These are phyloP conservation scores for Nixonia krombeini DNA, from an alignment of 1,140 invertebrate species.

Conservation along the genomic window DNA sequence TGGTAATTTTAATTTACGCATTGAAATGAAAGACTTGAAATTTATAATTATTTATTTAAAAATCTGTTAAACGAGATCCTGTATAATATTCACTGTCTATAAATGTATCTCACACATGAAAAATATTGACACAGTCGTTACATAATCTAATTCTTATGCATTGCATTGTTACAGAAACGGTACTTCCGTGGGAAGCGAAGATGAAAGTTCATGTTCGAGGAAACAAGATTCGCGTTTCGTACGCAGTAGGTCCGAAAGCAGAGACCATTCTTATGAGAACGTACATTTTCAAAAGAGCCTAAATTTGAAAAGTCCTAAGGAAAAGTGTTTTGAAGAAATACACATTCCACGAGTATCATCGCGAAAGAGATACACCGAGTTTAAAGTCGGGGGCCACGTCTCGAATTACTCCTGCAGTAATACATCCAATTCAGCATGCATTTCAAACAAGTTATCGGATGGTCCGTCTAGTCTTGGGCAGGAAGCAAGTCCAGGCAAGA, in stretches of 20 bases:
- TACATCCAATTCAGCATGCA: conserved; percentile 22
- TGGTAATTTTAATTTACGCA: no score
- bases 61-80: not conserved
- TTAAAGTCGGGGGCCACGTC: conserved; percentile 61
- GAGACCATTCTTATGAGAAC: conserved; percentile 53
- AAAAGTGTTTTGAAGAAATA: conserved; percentile 57
- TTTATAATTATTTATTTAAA: not conserved
- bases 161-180: no score
- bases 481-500: conserved; percentile 52
- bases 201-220: conserved; percentile 18
- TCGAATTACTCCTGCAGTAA: conserved; percentile 39
- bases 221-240: conserved; percentile 16
- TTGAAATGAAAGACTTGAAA: no score
- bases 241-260: no score
- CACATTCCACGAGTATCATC: conserved; percentile 60
- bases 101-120: no score
- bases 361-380: conserved; percentile 53
- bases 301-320: conserved; percentile 27
- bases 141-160: no score
- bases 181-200: conserved; percentile 5
- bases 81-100: not conserved
- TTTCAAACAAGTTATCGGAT: conserved; percentile 39
- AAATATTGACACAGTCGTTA: no score
- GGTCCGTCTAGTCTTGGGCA: conserved; percentile 53
- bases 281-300: conserved; percentile 49